phyloP scores from a whole-genome alignment of 2,797 vertebrate species.

The Pachyuromys duprasi region DNA sequence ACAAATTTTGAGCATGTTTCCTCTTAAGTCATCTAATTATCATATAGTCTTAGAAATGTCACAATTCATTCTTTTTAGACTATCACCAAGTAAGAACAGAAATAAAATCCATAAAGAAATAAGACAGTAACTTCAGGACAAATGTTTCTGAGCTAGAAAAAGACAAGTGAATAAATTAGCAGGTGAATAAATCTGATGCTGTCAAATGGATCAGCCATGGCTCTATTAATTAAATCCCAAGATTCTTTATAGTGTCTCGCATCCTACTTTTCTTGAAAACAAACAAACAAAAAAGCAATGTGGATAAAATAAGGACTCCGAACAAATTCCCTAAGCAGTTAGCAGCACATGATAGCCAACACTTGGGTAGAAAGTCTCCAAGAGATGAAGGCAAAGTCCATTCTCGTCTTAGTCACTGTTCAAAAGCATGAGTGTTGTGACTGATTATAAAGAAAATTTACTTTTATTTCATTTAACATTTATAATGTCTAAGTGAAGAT shows the following conservation, averaged over 20 bases:
- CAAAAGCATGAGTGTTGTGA: slow-evolving; percentile 12
- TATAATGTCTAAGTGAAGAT: slow-evolving; percentile 10
- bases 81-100: slow-evolving; percentile 42
- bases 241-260: slow-evolving; percentile 45
- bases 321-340: not conserved
- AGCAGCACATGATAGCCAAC: not conserved
- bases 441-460: not conserved
- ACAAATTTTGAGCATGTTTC: slow-evolving; percentile 63
- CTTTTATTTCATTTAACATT: slow-evolving; percentile 51
- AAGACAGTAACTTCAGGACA: slow-evolving; percentile 19
- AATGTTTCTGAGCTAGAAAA: slow-evolving; percentile 48
- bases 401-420: not conserved
- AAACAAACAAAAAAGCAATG: slow-evolving; percentile 1
- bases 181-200: slow-evolving; percentile 31
- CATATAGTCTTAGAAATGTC: slow-evolving; percentile 58
- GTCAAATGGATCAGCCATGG: slow-evolving; percentile 28
- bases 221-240: slow-evolving; percentile 49
- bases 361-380: not conserved
- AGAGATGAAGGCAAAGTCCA: not conserved
- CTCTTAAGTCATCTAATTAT: slow-evolving; percentile 59
- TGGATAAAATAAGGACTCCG: slow-evolving; percentile 15
- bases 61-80: slow-evolving; percentile 34
- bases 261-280: not conserved
- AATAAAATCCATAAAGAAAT: slow-evolving; percentile 49
- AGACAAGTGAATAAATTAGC: slow-evolving; percentile 26